Conservation (phyloP, 2,113 vertebrate genomes). For the Phyllostomus discolor region DNA sequence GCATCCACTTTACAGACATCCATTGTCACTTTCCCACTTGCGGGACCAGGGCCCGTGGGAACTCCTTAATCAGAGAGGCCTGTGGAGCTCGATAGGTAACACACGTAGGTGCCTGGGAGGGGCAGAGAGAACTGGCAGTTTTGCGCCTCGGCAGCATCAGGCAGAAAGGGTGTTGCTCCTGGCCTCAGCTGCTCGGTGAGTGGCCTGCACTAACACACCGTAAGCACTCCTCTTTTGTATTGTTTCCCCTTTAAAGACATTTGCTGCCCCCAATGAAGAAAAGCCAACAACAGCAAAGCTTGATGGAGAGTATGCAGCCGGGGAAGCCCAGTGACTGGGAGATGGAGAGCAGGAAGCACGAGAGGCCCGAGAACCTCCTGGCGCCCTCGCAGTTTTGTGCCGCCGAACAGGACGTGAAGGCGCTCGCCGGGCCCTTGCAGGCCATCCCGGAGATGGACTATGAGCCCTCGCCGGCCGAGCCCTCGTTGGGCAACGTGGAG, state of each 20-base stretch:
- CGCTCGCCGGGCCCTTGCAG: constrained; percentile 82
- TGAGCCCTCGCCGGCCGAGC: constrained; percentile 74
- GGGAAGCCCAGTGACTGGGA: constrained; percentile 89
- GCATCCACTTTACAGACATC: background rate
- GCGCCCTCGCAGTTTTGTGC: constrained; percentile 81
- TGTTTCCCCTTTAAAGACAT: constrained; percentile 81
- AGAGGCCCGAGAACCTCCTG: constrained; percentile 82
- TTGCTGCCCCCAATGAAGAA: constrained; percentile 85
- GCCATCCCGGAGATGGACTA: constrained; percentile 90
- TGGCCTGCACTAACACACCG: background rate
- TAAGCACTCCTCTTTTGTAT: constrained; percentile 8
- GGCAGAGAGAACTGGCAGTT: background rate
- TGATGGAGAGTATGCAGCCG: constrained; percentile 88
- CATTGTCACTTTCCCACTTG: background rate
- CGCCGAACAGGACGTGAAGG: constrained; percentile 84
- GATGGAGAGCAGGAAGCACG: constrained; percentile 81
- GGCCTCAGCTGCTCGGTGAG: background rate
- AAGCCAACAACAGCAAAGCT: constrained; percentile 84
- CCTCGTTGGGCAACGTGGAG: constrained; percentile 72
- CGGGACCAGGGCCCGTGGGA: background rate
- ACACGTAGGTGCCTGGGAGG: fast-evolving
- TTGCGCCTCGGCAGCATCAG: background rate
- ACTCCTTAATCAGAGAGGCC: background rate
- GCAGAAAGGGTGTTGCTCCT: background rate
- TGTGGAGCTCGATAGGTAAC: background rate